Conservation (phyloP, 2,113 vertebrate genomes). For the Bungarus multicinctus region DNA sequence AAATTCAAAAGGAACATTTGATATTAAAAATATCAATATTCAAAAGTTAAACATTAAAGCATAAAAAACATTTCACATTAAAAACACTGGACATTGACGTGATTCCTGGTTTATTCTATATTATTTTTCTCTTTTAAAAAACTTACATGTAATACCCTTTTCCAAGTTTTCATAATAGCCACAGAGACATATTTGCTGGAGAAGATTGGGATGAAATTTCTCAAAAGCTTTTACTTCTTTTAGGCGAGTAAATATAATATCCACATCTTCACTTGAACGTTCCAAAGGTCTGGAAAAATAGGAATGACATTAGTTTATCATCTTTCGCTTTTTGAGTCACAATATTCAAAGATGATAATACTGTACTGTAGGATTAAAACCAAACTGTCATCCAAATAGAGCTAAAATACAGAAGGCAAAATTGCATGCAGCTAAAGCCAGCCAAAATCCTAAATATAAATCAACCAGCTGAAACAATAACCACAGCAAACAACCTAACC, state of each 20-base stretch:
- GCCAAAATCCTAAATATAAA: neutral
- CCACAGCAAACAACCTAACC: neutral
- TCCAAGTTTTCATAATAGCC: constrained; percentile 95
- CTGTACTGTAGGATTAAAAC: neutral
- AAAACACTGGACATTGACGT: neutral
- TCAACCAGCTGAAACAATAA: neutral
- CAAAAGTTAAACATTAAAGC: neutral
- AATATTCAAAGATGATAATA: neutral
- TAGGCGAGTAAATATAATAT: constrained; percentile 91
- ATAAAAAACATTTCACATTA: neutral
- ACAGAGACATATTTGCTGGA: constrained; percentile 94
- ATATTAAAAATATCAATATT: neutral
- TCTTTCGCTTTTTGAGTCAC: neutral
- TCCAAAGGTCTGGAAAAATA: constrained; percentile 81
- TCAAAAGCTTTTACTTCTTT: constrained; percentile 94
- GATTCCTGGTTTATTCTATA: constrained; percentile 11
- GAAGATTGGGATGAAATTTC: constrained; percentile 88
- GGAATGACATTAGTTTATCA: constrained; percentile 17
- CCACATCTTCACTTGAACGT: constrained; percentile 92
- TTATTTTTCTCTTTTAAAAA: neutral
- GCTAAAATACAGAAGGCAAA: neutral
- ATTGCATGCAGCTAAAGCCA: neutral
- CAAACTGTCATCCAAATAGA: neutral
- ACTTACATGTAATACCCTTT: constrained; percentile 93
- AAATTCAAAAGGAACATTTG: neutral